A percentile compares a stretch with the other conserved stretches of the same genome.
Evolutionary conservation across 92 coral and sea anemone genomes (phyloP).

Genomic region (Scolanthus callimorphus): DNA sequence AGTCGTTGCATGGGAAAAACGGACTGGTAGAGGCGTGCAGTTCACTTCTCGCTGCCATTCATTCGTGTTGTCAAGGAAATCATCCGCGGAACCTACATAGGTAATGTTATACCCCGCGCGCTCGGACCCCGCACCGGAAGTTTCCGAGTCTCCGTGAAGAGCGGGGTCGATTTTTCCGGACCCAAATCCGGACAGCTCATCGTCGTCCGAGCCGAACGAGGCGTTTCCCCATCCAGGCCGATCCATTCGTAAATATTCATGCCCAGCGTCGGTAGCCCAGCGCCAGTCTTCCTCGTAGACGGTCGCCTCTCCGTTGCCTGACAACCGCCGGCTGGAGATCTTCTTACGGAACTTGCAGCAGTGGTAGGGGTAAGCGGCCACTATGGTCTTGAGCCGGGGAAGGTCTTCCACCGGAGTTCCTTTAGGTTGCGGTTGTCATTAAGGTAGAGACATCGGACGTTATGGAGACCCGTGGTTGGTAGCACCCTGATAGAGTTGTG

Average conservation of each 20-base stretch:
- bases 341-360: constrained; percentile 74
- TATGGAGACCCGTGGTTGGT: constrained; percentile 65
- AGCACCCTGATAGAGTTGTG: constrained; percentile 60
- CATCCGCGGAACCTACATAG: neutral
- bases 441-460: constrained; percentile 34
- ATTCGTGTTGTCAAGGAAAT: neutral
- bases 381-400: constrained; percentile 40
- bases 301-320: neutral
- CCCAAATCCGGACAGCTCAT: constrained; percentile 41
- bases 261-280: constrained; percentile 48
- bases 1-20: constrained; percentile 95
- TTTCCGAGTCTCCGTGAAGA: constrained; percentile 19
- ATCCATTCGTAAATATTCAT: constrained; percentile 5
- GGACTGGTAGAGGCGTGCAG: constrained; percentile 93
- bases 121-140: constrained; percentile 1
- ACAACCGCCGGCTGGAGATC: constrained; percentile 10
- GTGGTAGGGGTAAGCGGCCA: constrained; percentile 80
- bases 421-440: constrained; percentile 61
- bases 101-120: neutral
- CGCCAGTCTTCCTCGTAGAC: constrained; percentile 9
- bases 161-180: constrained; percentile 47
- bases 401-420: constrained; percentile 59
- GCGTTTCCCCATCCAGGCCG: constrained; percentile 32
- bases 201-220: constrained; percentile 3
- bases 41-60: constrained; percentile 23